These are phyloP conservation scores for Acestrorhynchus altus DNA, from an alignment of 2,797 vertebrate genomes.

Conservation along the genomic window DNA sequence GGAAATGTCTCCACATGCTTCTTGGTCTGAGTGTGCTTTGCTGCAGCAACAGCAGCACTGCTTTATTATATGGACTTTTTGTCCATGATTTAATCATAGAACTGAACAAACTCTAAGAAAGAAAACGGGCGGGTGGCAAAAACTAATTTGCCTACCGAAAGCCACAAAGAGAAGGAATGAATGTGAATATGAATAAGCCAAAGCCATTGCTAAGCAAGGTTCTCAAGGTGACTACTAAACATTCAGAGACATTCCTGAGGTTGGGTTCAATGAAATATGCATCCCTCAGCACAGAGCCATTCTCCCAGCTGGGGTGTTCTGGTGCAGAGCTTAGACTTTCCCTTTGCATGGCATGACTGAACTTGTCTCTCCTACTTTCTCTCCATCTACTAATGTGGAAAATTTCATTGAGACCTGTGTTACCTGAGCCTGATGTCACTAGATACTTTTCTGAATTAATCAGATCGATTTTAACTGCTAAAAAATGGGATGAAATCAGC, in stretches of 20 bases:
- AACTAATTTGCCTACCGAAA: slow-evolving; percentile 2
- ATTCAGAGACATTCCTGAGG: slow-evolving; percentile 14
- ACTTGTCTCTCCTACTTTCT: neutral
- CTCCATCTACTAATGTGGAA: neutral
- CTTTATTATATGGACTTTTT: no score
- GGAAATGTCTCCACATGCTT: neutral
- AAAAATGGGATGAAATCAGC: no score
- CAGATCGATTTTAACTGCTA: no score
- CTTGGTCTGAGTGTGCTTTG: neutral
- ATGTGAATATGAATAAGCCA: slow-evolving; percentile 19
- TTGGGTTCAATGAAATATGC: slow-evolving; percentile 8
- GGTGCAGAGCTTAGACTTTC: neutral
- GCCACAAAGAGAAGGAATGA: neutral
- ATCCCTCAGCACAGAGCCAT: neutral
- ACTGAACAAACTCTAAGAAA: slow-evolving; percentile 9
- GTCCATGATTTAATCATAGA: slow-evolving; percentile 26
- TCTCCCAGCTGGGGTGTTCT: neutral
- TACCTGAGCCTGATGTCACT: neutral
- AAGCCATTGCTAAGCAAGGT: neutral
- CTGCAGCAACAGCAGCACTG: slow-evolving; percentile 6
- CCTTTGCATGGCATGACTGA: neutral
- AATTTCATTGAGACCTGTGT: neutral
- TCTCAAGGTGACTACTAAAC: slow-evolving; percentile 5
- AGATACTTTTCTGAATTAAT: no score
- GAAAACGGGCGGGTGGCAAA: neutral